Base-by-base conservation (phyloP, 2,888 invertebrate species). In the Aphodius sticticus region DNA sequence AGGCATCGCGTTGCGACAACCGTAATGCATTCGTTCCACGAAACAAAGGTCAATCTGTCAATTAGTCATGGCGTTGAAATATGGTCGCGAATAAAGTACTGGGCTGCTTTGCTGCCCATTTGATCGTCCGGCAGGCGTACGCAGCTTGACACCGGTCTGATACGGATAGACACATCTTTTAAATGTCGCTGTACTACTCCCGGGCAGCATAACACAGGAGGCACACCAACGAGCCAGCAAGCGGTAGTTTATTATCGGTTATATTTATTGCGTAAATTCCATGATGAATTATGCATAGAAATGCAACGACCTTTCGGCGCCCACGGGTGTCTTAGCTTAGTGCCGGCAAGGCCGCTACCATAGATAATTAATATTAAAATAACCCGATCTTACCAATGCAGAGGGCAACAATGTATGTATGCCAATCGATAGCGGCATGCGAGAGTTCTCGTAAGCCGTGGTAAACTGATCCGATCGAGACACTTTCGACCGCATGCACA, bases 41-140 rank as follows among this genome's bases (percentile, higher is more conserved):
- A 79, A 75, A 77, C 77, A 79, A 79, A 79, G 79, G 79, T 79
- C 77, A 77, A 79, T 72, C 79, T 79, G 77, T 77, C 77, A 79
- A 79, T 79, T 79, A 79, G 77, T 79, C 77, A 69, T 38, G 7
- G 53, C 53, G 79, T 79, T 79, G 79, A 79, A 79, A 79, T 79
- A 72, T 70, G 36, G 72, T 69, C 70, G 77, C 38, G 69, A 77
- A 77, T 79, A 75, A 74, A 77, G 38, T 36, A 38, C 15, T 16
- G 16, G 35, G 53, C 36, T 26, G n/a, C 76, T 76, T 16, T n/a
- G 37, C 14, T 72, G 69, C 16, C 16, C 69, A 26, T 77, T 77
- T 69, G 16, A 15, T 16, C 16, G n/a, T 69, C 14, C 53, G 53
- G 53, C 12, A 53, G 53, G 53, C 53, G 53, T 53, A 53, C 53